Percentiles rank a stretch among this genome's conserved stretches.
Conservation (phyloP, 2,113 vertebrate species). For the Pseudorasbora parva region DNA sequence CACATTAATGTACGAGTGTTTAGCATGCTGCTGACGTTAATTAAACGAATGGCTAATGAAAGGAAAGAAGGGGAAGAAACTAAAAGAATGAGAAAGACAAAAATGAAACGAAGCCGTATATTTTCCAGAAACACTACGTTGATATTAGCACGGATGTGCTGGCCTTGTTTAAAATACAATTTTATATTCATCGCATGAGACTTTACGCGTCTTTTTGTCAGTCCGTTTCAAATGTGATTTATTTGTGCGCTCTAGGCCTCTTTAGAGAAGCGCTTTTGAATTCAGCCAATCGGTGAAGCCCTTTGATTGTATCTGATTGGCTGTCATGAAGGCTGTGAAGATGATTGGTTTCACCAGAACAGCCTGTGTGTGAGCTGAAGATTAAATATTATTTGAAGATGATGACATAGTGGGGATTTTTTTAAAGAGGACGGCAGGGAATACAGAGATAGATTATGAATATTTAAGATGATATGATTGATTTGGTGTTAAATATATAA, state of each 20-base stretch:
- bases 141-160: not conserved
- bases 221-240: not conserved
- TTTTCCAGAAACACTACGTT: not conserved
- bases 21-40: conserved; percentile 46
- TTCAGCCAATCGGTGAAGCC: not conserved
- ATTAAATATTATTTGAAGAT: conserved; percentile 20
- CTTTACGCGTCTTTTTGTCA: not conserved
- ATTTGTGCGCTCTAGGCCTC: not conserved
- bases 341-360: conserved; percentile 5
- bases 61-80: conserved; percentile 14
- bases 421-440: not conserved
- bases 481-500: not conserved
- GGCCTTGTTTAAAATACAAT: conserved; percentile 4
- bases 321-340: not conserved
- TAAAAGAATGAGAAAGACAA: not conserved
- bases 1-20: conserved; percentile 50
- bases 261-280: not conserved
- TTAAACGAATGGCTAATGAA: conserved; percentile 45
- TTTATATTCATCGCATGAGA: not conserved
- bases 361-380: not conserved
- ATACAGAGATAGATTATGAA: not conserved
- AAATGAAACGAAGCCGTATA: not conserved
- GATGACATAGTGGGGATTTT: not conserved
- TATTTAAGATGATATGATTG: conserved; percentile 3
- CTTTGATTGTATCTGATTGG: conserved; percentile 13